Evolutionary conservation across 2,113 vertebrate genomes (phyloP).

Genomic region (Ailuropoda melanoleuca): DNA sequence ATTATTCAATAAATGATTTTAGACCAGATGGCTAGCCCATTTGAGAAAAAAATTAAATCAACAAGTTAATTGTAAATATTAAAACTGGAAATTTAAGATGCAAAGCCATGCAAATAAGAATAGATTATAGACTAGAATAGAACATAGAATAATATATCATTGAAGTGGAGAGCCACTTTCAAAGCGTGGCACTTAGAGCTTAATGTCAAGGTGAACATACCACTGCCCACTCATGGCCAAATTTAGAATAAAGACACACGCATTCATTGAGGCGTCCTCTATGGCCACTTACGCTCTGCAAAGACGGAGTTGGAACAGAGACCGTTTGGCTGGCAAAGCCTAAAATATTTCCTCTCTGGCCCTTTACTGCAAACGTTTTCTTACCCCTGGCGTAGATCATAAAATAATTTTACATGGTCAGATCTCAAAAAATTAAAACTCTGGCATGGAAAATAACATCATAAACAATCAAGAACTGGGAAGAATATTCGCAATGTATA

Average conservation of each 20-base stretch:
- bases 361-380: background rate
- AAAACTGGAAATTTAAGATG: conserved; percentile 1
- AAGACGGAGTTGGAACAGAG: background rate
- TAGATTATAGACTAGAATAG: background rate
- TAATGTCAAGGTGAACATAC: background rate
- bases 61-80: conserved; percentile 39
- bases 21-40: background rate
- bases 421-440: conserved; percentile 20
- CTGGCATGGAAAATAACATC: background rate
- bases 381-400: background rate
- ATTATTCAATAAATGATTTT: conserved; percentile 49
- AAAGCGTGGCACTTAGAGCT: background rate
- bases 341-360: conserved; percentile 26
- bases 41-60: conserved; percentile 18
- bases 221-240: background rate
- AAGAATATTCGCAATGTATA: conserved; percentile 1
- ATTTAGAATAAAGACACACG: background rate
- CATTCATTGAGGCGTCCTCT: background rate
- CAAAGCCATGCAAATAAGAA: background rate
- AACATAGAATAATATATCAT: background rate
- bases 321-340: background rate
- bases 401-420: background rate
- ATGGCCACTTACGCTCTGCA: background rate
- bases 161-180: background rate
- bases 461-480: background rate